Conservation (phyloP, 1,140 invertebrate species). For the Adoxophyes honmai region DNA sequence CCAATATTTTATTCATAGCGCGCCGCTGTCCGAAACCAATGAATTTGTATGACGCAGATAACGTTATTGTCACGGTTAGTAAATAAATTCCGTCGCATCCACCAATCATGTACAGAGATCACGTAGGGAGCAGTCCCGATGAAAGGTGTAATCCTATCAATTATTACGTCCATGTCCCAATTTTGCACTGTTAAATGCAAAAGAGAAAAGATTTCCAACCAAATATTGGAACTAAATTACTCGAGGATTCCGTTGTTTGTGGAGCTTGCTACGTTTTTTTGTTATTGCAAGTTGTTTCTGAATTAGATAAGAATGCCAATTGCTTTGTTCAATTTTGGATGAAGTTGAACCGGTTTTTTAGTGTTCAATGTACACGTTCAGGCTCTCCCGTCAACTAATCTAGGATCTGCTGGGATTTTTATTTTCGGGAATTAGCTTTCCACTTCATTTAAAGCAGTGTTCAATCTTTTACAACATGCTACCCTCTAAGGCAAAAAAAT, state of each 20-base stretch:
- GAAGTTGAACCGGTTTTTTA: too few relatives aligned
- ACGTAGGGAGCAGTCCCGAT: conserved; percentile 50
- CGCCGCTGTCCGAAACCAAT: conserved; percentile 28
- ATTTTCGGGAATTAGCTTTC: too few relatives aligned
- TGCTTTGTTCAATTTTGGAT: too few relatives aligned
- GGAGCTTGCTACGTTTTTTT: neutral
- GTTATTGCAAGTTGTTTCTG: too few relatives aligned
- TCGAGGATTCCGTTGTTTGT: neutral
- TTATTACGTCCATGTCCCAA: conserved; percentile 63
- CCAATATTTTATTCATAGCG: conserved; percentile 41
- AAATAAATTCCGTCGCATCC: conserved; percentile 55
- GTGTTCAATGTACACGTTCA: too few relatives aligned
- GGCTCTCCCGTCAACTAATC: too few relatives aligned
- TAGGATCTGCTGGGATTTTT: too few relatives aligned
- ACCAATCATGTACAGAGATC: conserved; percentile 64
- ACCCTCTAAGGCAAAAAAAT: too few relatives aligned
- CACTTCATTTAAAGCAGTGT: too few relatives aligned
- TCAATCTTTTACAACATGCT: too few relatives aligned
- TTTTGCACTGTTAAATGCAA: conserved; percentile 47
- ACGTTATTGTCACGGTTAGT: conserved; percentile 55
- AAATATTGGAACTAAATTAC: conserved; percentile 16
- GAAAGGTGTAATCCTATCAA: conserved; percentile 71
- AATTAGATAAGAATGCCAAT: too few relatives aligned
- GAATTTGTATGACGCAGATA: conserved; percentile 53
- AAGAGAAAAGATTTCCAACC: conserved; percentile 42